Base-by-base conservation (phyloP, 1,140 invertebrate genomes). In the Uloborus diversus region DNA sequence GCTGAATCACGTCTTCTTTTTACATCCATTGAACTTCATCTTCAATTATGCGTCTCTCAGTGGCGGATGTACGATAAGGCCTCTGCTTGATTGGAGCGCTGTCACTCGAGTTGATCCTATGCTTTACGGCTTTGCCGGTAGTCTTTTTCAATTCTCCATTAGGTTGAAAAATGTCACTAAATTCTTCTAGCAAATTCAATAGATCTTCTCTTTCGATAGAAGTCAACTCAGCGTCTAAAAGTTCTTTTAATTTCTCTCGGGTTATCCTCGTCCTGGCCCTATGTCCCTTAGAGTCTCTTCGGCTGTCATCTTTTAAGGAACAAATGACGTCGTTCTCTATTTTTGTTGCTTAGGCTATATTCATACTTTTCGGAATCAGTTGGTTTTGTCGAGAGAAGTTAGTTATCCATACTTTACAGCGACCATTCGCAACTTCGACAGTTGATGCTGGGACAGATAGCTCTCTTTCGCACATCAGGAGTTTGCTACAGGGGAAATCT, bases 41-140 rank as follows among this genome's bases (percentile, higher is more conserved):
- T n/a, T n/a, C n/a, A n/a, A n/a, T n/a, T n/a, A n/a, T n/a, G n/a
- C n/a, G n/a, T n/a, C n/a, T n/a, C n/a, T n/a, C n/a, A n/a, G n/a
- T n/a, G n/a, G n/a, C n/a, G n/a, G n/a, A n/a, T n/a, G n/a, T n/a
- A n/a, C n/a, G n/a, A n/a, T n/a, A n/a, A n/a, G n/a, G n/a, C n/a
- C n/a, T n/a, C n/a, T n/a, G n/a, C n/a, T n/a, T n/a, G n/a, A n/a
- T n/a, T n/a, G n/a, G n/a, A n/a, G 20, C 53, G 13, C 56, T 66
- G 47, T 81, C 82, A 23, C 83, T 80, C 30, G 83, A 83, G 20
- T 85, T 83, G 49, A 86, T 86, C 13, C 42, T 27, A 65, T 86
- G 84, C 57, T 83, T 56, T 1, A 84, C 59, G 2, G 13, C 1
- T 1, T 27, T 61, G 4, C 3, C 2, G 57, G 62, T 7, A 2